Base-by-base conservation (phyloP, 2,113 vertebrate genomes). In the Butorides virescens region DNA sequence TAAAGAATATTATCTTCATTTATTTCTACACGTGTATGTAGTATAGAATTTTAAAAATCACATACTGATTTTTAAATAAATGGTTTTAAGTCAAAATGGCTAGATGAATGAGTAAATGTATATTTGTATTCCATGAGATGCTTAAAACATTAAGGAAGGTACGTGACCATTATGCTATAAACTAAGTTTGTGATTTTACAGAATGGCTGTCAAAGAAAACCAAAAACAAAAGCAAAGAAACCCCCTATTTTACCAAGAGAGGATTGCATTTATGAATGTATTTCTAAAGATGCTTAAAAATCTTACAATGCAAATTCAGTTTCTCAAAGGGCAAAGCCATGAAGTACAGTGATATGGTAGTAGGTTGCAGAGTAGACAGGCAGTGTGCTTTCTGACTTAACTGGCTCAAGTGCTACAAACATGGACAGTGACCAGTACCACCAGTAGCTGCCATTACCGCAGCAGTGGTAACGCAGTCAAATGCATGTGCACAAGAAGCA, bases 241-340 rank as follows among this genome's bases (percentile, higher is more conserved):
- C 0, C 23, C 16, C 3, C 0, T 86, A 14, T 80, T 88, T 91
- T 86, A 47, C 34, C 19, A 53, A 6, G 32, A 22, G 14, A 32
- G 12, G 30, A 25, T 63, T 71, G 21, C 18, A 7, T 73, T 76
- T 63, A 17, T 67, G 20, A 78, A 4, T 46, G 16, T 67, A 19
- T 52, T 93, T 94, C 17, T 93, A 47, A 80, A 76, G 67, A 14
- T 80, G 16, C n/a, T 55, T 84, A 25, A 50, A 42, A 77, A 39
- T 58, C 37, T 49, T 37, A 3, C 3, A 47, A 16, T 0, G 0
- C 9, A 18, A 49, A 13, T 73, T 36, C 22, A 46, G 49, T 55
- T 73, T 20, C 37, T 72, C 17, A 50, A 44, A 72, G 46, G 22
- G 11, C 32, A 68, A 42, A 70, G 26, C 25, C 2, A 7, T 19